These are phyloP conservation scores for Toxotes lorentzi DNA, from an alignment of 2,797 vertebrate species.

Conservation along the genomic window DNA sequence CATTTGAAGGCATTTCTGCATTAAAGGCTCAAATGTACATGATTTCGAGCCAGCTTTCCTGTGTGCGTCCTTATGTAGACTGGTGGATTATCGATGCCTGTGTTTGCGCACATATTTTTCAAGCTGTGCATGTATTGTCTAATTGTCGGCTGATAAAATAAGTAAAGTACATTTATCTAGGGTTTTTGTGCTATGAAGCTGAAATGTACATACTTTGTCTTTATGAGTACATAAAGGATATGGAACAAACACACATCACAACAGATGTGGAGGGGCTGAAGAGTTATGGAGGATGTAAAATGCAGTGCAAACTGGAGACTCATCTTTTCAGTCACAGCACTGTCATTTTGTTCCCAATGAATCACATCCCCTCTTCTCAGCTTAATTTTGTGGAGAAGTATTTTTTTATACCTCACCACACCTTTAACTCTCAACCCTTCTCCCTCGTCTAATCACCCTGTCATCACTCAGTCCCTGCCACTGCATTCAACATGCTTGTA, in stretches of 20 bases:
- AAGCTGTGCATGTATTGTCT: not conserved
- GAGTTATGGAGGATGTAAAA: slow-evolving; percentile 6
- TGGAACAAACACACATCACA: slow-evolving; percentile 5
- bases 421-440: not conserved
- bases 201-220: slow-evolving; percentile 10
- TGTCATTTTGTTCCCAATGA: slow-evolving; percentile 14
- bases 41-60: not conserved
- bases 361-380: slow-evolving; percentile 11
- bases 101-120: not conserved
- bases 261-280: slow-evolving; percentile 11
- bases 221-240: slow-evolving; percentile 18
- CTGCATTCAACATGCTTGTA: not conserved
- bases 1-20: not conserved
- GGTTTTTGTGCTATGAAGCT: not conserved
- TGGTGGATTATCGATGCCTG: slow-evolving; percentile 20
- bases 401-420: not conserved
- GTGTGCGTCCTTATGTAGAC: not conserved
- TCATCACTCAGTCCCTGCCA: not conserved
- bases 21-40: slow-evolving; percentile 28
- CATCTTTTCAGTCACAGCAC: slow-evolving; percentile 15
- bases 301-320: slow-evolving; percentile 15
- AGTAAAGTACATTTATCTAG: not conserved
- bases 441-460: not conserved
- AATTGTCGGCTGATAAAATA: slow-evolving; percentile 8
- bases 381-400: not conserved